Conservation (phyloP, 2,888 invertebrate genomes). For the Perdita meconis region DNA sequence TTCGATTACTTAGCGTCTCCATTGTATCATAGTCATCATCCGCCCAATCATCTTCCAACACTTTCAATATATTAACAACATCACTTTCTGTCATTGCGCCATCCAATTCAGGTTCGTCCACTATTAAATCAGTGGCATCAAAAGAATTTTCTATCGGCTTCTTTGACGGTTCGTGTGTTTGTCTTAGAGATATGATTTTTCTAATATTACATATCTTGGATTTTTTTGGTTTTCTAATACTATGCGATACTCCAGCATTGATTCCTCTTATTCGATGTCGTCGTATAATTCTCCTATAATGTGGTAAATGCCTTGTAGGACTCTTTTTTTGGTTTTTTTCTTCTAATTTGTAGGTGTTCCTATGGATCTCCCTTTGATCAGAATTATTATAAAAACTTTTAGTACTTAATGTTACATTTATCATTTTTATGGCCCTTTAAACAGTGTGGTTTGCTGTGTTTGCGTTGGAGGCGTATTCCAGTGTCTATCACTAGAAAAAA, state of each 20-base stretch:
- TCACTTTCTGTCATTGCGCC: slow-evolving; percentile 73
- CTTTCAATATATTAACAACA: slow-evolving; percentile 79
- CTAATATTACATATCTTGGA: no score
- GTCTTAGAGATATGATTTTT: no score
- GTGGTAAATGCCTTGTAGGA: slow-evolving; percentile 32
- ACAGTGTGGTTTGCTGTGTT: slow-evolving; percentile 79
- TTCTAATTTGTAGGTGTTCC: not conserved
- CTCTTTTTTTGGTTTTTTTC: slow-evolving; percentile 57
- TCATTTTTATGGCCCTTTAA: slow-evolving; percentile 73
- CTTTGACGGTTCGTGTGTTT: slow-evolving; percentile 78
- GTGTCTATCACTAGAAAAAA: no score
- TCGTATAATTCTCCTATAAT: slow-evolving; percentile 76
- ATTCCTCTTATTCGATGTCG: slow-evolving; percentile 86
- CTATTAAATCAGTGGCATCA: slow-evolving; percentile 81
- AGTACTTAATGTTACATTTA: slow-evolving; percentile 71
- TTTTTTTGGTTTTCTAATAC: slow-evolving; percentile 88
- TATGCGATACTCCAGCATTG: slow-evolving; percentile 88
- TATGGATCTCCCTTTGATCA: slow-evolving; percentile 4
- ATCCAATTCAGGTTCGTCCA: slow-evolving; percentile 79
- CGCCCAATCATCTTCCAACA: slow-evolving; percentile 82
- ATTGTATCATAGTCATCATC: slow-evolving; percentile 79
- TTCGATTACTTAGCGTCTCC: slow-evolving; percentile 59
- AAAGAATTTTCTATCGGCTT: slow-evolving; percentile 72
- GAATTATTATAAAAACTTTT: slow-evolving; percentile 77
- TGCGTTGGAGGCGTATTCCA: no score